Percentiles rank a stretch among this genome's conserved stretches.
Evolutionary conservation across 1,140 invertebrate species (phyloP).

Genomic region (Drosophila sucinea): DNA sequence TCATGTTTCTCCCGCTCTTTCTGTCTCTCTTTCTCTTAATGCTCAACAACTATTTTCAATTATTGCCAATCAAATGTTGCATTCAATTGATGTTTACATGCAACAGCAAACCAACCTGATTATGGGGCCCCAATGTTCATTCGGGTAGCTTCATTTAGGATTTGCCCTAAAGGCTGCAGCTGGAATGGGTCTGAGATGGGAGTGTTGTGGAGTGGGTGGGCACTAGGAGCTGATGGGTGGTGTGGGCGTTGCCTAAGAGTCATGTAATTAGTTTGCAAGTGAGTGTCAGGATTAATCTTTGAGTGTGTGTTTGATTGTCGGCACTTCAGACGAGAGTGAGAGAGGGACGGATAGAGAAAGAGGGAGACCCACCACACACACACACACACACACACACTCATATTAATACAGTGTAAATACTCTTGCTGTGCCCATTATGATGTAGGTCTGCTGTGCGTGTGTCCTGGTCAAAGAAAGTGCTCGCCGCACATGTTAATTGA

Average conservation of each 20-base stretch:
- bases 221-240: conserved; percentile 2
- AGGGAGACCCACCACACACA: background rate
- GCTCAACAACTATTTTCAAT: conserved; percentile 82
- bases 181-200: background rate
- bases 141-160: conserved; percentile 17
- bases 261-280: conserved; percentile 82
- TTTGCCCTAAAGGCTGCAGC: conserved; percentile 29
- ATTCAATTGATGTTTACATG: conserved; percentile 81
- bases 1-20: background rate
- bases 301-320: conserved; percentile 80
- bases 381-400: conserved; percentile 28
- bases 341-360: conserved; percentile 1
- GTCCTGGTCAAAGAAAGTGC: conserved; percentile 69
- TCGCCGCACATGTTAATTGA: conserved; percentile 73
- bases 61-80: conserved; percentile 83
- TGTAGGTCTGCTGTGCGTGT: conserved; percentile 18
- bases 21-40: conserved; percentile 50
- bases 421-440: conserved; percentile 35
- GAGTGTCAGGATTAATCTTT: conserved; percentile 81
- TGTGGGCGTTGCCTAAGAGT: conserved; percentile 69
- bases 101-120: conserved; percentile 52
- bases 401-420: conserved; percentile 69
- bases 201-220: background rate
- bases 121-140: conserved; percentile 55
- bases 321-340: conserved; percentile 56